Evolutionary conservation across 53 echinoderm and acorn worm species (phyloP).

Genomic region (Holothuria scabra): DNA sequence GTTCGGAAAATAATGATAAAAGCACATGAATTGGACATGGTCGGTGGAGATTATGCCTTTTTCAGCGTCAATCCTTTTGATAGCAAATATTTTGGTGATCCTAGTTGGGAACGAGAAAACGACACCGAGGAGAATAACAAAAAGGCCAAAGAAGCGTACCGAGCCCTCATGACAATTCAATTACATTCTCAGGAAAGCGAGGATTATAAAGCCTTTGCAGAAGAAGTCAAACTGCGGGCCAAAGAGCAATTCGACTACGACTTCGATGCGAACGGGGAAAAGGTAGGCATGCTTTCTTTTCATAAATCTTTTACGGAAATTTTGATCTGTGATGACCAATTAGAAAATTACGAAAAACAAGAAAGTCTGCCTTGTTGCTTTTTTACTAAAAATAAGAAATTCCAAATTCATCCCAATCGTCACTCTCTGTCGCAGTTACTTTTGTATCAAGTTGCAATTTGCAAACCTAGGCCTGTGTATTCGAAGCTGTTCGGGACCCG

Average conservation of each 20-base stretch:
- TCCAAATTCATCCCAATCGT: too few relatives aligned
- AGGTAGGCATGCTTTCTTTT: slow-evolving; percentile 58
- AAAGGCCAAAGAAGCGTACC: slow-evolving; percentile 85
- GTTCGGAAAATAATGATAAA: slow-evolving; percentile 90
- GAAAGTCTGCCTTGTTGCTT: too few relatives aligned
- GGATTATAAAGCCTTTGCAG: slow-evolving; percentile 73
- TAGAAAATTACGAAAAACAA: too few relatives aligned
- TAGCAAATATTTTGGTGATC: slow-evolving; percentile 86
- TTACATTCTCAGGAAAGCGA: slow-evolving; percentile 70
- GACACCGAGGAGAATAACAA: slow-evolving; percentile 66
- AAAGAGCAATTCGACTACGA: slow-evolving; percentile 67
- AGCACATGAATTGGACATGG: slow-evolving; percentile 92
- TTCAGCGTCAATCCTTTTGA: slow-evolving; percentile 97
- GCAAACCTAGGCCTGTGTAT: too few relatives aligned
- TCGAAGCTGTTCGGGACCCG: too few relatives aligned
- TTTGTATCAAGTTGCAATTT: too few relatives aligned
- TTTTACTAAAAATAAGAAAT: too few relatives aligned
- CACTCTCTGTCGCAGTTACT: too few relatives aligned
- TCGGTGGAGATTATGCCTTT: slow-evolving; percentile 90
- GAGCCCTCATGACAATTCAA: slow-evolving; percentile 93
- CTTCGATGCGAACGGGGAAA: slow-evolving; percentile 77
- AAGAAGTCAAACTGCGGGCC: slow-evolving; percentile 72
- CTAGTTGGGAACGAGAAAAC: slow-evolving; percentile 71
- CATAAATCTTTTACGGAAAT: neutral
- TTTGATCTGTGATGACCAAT: too few relatives aligned